Conservation (phyloP, 2,113 vertebrate species). For the Hystrix brachyura region DNA sequence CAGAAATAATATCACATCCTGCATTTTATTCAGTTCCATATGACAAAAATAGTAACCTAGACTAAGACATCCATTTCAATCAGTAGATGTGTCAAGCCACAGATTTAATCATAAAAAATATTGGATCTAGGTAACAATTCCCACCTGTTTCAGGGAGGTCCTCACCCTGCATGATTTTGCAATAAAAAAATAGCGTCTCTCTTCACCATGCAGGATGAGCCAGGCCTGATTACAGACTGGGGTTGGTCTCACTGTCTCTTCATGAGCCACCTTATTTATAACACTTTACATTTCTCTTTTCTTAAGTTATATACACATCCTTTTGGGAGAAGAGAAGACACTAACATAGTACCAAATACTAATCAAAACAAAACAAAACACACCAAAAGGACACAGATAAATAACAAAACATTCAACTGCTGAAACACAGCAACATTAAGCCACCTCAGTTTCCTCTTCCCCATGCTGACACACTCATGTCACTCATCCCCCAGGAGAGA, state of each 20-base stretch:
- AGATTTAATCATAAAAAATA: slow-evolving; percentile 92
- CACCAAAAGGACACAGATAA: slow-evolving; percentile 88
- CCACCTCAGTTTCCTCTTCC: slow-evolving; percentile 81
- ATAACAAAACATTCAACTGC: slow-evolving; percentile 89
- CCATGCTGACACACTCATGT: slow-evolving; percentile 59
- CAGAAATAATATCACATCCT: slow-evolving; percentile 90
- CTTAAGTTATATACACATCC: slow-evolving; percentile 85
- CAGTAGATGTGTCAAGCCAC: slow-evolving; percentile 91
- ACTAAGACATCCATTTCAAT: slow-evolving; percentile 92
- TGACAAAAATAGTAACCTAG: slow-evolving; percentile 92
- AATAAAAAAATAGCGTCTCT: slow-evolving; percentile 92
- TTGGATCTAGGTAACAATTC: slow-evolving; percentile 88
- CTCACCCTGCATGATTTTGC: slow-evolving; percentile 87
- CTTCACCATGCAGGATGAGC: slow-evolving; percentile 87
- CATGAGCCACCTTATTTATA: slow-evolving; percentile 88
- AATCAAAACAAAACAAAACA: slow-evolving; percentile 80
- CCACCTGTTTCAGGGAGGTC: slow-evolving; percentile 86
- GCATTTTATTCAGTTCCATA: slow-evolving; percentile 92
- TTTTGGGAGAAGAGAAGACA: slow-evolving; percentile 86
- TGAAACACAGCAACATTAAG: slow-evolving; percentile 85
- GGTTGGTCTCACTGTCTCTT: slow-evolving; percentile 84
- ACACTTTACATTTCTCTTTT: slow-evolving; percentile 85
- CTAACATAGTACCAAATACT: slow-evolving; percentile 87
- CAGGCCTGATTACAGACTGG: slow-evolving; percentile 85
- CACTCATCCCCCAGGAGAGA: slow-evolving; percentile 34